These are phyloP conservation scores for Botia kubotai DNA, from an alignment of 2,797 vertebrate genomes.

Conservation along the genomic window DNA sequence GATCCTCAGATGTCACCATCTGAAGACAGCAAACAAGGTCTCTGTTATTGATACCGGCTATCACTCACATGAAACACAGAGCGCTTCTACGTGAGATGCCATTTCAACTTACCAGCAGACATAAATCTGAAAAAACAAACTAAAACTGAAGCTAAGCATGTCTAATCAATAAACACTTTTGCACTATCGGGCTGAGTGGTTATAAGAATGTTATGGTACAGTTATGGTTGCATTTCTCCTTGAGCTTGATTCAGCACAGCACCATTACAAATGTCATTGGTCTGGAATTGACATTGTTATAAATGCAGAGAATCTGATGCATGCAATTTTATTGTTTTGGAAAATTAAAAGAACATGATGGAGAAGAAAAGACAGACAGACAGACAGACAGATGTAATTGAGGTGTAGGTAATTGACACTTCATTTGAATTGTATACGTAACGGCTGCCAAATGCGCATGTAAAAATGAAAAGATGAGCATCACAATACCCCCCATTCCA, in stretches of 20 bases:
- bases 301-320: no score
- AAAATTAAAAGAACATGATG: no score
- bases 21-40: slow-evolving; percentile 36
- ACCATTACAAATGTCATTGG: no score
- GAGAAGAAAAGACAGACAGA: not conserved
- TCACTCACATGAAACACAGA: slow-evolving; percentile 50
- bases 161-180: not conserved
- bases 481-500: not conserved
- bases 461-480: slow-evolving; percentile 12
- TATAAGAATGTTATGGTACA: no score
- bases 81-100: slow-evolving; percentile 3
- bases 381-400: not conserved
- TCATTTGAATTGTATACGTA: slow-evolving; percentile 20
- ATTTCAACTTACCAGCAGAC: not conserved
- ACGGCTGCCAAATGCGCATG: slow-evolving; percentile 3
- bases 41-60: slow-evolving; percentile 46
- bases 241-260: no score
- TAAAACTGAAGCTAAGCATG: not conserved
- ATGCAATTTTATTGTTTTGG: no score
- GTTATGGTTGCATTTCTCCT: no score
- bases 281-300: no score
- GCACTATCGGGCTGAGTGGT: no score
- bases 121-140: not conserved
- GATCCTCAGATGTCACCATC: slow-evolving; percentile 50
- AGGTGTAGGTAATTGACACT: slow-evolving; percentile 17